phyloP scores from a whole-genome alignment of 1,140 invertebrate genomes.

The Drosophila murphyi region DNA sequence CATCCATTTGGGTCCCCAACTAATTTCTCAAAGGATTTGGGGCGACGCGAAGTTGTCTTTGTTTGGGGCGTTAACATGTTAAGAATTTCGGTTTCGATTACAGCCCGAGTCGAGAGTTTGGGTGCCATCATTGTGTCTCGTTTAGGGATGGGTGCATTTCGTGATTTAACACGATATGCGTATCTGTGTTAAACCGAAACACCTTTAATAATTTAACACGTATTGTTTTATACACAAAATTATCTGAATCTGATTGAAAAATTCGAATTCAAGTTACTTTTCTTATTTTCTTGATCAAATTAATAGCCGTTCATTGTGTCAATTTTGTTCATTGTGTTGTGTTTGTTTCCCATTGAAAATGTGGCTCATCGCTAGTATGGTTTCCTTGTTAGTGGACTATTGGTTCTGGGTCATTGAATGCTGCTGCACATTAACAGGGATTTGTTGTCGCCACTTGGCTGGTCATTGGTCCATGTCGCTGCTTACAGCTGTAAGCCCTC shows the following conservation, averaged over 20 bases:
- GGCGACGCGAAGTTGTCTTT: conserved; percentile 54
- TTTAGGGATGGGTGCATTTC: background rate
- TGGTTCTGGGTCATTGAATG: conserved; percentile 52
- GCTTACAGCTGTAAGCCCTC: conserved; percentile 65
- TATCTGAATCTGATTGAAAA: no score
- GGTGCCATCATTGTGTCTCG: conserved; percentile 11
- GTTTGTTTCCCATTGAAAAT: no score
- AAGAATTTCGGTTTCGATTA: conserved; percentile 35
- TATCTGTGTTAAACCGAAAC: no score
- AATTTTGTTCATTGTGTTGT: no score
- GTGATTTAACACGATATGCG: no score
- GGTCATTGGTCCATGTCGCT: conserved; percentile 51
- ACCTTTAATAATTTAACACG: no score
- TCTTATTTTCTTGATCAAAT: no score
- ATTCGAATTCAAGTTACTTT: no score
- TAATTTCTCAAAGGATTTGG: conserved; percentile 77
- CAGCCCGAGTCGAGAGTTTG: background rate
- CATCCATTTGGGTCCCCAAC: background rate
- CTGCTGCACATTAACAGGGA: conserved; percentile 60
- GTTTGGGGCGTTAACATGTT: conserved; percentile 45
- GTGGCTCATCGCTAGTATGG: conserved; percentile 13
- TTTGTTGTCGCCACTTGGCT: conserved; percentile 51
- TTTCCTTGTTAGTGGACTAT: conserved; percentile 21
- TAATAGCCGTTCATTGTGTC: no score
- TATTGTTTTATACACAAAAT: no score